These are phyloP conservation scores for Formica selysi DNA, from an alignment of 1,140 invertebrate species.

Conservation along the genomic window DNA sequence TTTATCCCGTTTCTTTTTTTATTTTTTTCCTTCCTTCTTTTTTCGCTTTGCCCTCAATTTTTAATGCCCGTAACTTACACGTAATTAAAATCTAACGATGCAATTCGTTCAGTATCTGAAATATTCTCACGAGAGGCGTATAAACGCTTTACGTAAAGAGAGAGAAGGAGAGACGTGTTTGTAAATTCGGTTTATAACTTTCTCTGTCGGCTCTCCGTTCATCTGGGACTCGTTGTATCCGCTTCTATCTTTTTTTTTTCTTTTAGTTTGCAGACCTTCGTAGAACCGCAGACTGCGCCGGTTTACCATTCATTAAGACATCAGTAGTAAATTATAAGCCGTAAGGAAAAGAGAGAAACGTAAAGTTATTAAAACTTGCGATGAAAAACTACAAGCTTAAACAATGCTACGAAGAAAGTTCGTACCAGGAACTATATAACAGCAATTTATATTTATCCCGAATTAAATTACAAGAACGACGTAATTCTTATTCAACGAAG, in stretches of 20 bases:
- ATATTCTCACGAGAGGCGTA: constrained; percentile 51
- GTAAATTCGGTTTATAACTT: constrained; percentile 53
- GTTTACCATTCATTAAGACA: constrained; percentile 37
- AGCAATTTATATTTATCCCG: constrained; percentile 5
- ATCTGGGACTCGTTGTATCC: constrained; percentile 36
- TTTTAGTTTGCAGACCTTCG: neutral
- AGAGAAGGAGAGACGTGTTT: constrained; percentile 11
- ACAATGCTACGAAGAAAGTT: constrained; percentile 22
- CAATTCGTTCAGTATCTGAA: constrained; percentile 49
- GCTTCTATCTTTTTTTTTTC: constrained; percentile 17
- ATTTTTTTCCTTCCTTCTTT: neutral
- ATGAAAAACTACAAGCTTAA: neutral
- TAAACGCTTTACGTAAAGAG: neutral
- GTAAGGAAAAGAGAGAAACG: neutral
- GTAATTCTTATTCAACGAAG: constrained; percentile 13
- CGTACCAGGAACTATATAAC: too few relatives aligned
- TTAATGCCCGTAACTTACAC: constrained; percentile 49
- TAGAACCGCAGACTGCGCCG: neutral
- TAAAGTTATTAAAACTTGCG: constrained; percentile 14
- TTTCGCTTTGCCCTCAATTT: constrained; percentile 3
- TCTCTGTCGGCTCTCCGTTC: constrained; percentile 9
- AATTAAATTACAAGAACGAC: neutral
- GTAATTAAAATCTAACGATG: constrained; percentile 64
- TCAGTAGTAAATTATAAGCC: constrained; percentile 31
- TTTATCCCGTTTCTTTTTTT: constrained; percentile 30